Evolutionary conservation across 64 coral and sea anemone genomes (phyloP), one percentile per base, ranked within the genome.

Genomic region (Anthopleura sola): DNA sequence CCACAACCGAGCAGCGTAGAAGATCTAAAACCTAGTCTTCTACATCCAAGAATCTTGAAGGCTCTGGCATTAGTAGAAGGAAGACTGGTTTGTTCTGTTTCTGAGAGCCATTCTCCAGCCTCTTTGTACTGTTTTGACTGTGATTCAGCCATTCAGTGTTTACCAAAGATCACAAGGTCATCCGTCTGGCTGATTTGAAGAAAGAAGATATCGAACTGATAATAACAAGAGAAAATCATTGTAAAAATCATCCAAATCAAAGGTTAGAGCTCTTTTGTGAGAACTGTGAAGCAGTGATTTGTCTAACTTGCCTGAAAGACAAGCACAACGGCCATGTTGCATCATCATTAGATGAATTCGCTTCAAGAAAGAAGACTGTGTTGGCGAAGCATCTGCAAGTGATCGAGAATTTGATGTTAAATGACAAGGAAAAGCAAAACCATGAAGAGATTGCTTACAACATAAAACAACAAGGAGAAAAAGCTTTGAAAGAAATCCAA

Each of bases 81-180:
- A 1, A 2, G 33, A 48, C 46, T 47, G 21, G 75, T 46, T 78
- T 78, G 75, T 48, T 78, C 75, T 38, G 75, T 78, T 78, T 78
- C 75, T 78, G 75, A 19, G 17, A 78, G 75, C 33, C 75, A 78
- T 47, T 40, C 36, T 5, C 3, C 36, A 23, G 75, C 75, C 0
- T 78, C 37, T 38, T 78, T 7, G 17, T n/a, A 78, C 13, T 78
- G 75, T 20, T 48, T 78, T 48, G 75, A 78, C 37, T 78, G 75
- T 78, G 36, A 78, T 78, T 44, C 75, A 39, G 46, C 29, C 75
- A 78, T 78, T 78, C 75, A 31, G 5, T 21, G 40, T 78, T 78
- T 78, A 78, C 16, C 21, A 19, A 78, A 39, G 75, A 78, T 46
- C 75, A 78, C 75, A 78, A 78, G 37, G 75, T 78, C 6, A 46